These are phyloP conservation scores for Aurelia aurita DNA, from an alignment of 30 jellyfish, hydroid and myxozoan genomes.

Conservation along the genomic window DNA sequence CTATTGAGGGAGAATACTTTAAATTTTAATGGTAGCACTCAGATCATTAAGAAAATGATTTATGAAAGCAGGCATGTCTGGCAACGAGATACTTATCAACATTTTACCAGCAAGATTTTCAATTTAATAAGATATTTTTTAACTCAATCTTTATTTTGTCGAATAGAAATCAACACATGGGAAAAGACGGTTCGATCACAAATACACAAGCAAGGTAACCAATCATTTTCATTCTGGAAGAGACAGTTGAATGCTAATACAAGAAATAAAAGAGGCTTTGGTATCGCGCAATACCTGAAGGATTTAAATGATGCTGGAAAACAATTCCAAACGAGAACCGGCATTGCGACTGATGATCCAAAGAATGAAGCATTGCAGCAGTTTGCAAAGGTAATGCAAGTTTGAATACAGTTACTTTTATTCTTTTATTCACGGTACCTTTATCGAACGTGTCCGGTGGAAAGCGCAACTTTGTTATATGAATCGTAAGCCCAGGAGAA, in stretches of 20 bases:
- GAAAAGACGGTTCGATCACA: conserved; percentile 41
- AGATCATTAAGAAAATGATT: too few relatives aligned
- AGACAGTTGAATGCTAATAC: conserved; percentile 20
- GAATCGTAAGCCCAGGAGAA: too few relatives aligned
- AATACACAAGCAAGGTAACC: conserved; percentile 46
- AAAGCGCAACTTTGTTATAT: too few relatives aligned
- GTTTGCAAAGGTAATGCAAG: conserved; percentile 32
- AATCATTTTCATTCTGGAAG: conserved; percentile 51
- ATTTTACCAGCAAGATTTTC: neutral
- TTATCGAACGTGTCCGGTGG: too few relatives aligned
- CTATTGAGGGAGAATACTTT: too few relatives aligned
- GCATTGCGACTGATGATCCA: conserved; percentile 20
- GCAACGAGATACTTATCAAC: neutral
- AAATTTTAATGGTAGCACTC: too few relatives aligned
- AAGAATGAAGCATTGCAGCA: conserved; percentile 19
- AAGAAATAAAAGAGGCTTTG: conserved; percentile 17
- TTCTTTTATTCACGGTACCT: neutral
- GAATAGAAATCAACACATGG: conserved; percentile 44
- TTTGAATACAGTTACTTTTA: too few relatives aligned
- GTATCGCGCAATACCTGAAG: conserved; percentile 3
- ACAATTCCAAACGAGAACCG: conserved; percentile 32
- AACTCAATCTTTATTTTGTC: neutral
- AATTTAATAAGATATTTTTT: neutral
- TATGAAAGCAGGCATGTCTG: too few relatives aligned
- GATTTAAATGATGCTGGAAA: conserved; percentile 20